A percentile compares a stretch with the other conserved stretches of the same genome.
Evolutionary conservation across 2,888 invertebrate species (phyloP).

Genomic region (Acleris laterana): DNA sequence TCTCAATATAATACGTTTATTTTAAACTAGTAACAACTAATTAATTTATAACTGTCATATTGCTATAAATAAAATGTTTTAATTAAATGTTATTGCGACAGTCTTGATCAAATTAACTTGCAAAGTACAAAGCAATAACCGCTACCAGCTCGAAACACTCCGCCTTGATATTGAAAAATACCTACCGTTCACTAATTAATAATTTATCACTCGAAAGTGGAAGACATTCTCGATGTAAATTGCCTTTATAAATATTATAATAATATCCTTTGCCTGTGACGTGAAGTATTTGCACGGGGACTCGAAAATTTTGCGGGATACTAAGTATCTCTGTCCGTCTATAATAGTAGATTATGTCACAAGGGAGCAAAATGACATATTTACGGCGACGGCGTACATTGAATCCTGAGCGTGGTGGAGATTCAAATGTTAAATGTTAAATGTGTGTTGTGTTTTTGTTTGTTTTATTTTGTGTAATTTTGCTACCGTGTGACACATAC

Average conservation of each 20-base stretch:
- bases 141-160: background rate
- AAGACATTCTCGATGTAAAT: background rate
- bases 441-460: too few relatives aligned
- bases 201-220: constrained; percentile 21
- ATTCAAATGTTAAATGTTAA: too few relatives aligned
- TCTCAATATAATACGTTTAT: too few relatives aligned
- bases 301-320: too few relatives aligned
- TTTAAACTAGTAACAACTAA: background rate
- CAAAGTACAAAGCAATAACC: constrained; percentile 23
- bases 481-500: too few relatives aligned
- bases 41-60: background rate
- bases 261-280: background rate
- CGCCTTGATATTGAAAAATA: constrained; percentile 9
- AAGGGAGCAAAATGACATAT: too few relatives aligned
- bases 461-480: too few relatives aligned
- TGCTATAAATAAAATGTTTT: background rate
- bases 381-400: too few relatives aligned
- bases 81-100: constrained; percentile 26
- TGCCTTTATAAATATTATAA: background rate
- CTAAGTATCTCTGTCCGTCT: too few relatives aligned
- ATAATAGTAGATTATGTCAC: too few relatives aligned
- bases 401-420: too few relatives aligned
- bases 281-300: too few relatives aligned
- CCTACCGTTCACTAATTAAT: constrained; percentile 8
- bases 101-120: constrained; percentile 20